These are phyloP conservation scores for Stichopus chloronotus DNA, from an alignment of 35 echinoderm and acorn worm species.

Conservation along the genomic window DNA sequence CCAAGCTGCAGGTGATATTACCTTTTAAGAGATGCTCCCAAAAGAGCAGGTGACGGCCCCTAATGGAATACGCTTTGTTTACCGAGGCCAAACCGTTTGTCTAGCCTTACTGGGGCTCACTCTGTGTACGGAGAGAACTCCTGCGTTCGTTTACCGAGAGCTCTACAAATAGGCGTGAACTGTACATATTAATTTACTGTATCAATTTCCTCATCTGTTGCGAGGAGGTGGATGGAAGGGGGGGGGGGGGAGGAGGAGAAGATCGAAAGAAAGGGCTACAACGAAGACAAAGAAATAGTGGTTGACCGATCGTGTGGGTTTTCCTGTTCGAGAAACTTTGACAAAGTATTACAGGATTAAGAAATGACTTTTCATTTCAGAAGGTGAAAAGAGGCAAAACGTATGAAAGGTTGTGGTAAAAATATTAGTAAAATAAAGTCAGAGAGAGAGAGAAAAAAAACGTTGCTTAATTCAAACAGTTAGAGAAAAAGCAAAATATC, in stretches of 20 bases:
- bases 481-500: too few relatives aligned
- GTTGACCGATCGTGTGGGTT: too few relatives aligned
- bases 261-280: not conserved
- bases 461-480: too few relatives aligned
- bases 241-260: too few relatives aligned
- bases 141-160: not conserved
- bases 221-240: not conserved
- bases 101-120: not conserved
- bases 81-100: not conserved
- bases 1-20: constrained; percentile 35
- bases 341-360: too few relatives aligned
- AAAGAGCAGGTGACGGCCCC: constrained; percentile 40
- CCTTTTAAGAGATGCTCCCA: not conserved
- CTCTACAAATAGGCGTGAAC: constrained; percentile 5
- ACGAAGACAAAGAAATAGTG: too few relatives aligned
- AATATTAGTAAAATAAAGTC: too few relatives aligned
- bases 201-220: not conserved
- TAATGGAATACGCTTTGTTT: constrained; percentile 43
- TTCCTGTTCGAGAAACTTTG: too few relatives aligned
- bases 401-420: too few relatives aligned
- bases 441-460: too few relatives aligned
- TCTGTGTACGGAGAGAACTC: not conserved
- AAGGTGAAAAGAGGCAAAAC: too few relatives aligned
- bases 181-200: not conserved
- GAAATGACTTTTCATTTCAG: too few relatives aligned